A percentile compares a stretch with the other conserved stretches of the same genome.
Evolutionary conservation across 2,113 vertebrate species (phyloP).

Genomic region (Felis catus): DNA sequence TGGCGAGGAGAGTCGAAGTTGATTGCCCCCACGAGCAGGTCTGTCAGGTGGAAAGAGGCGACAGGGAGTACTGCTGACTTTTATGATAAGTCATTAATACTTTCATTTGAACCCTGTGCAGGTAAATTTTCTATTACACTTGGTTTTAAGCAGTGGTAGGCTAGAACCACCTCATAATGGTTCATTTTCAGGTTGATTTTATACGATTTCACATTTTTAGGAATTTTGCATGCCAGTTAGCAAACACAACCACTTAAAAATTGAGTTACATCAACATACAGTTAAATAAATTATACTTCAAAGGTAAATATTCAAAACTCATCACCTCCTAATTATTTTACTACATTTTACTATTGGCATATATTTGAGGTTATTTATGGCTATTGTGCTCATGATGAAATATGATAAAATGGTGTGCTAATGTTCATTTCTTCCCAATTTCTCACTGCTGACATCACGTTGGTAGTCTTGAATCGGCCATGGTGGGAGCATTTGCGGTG

Average conservation of each 20-base stretch:
- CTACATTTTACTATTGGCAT: background rate
- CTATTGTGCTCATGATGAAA: background rate
- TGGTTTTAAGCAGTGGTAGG: too few relatives aligned
- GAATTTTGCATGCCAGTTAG: background rate
- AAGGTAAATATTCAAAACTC: background rate
- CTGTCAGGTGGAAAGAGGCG: accelerated
- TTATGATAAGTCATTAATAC: background rate
- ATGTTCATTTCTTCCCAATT: background rate
- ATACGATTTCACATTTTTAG: background rate
- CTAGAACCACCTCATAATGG: too few relatives aligned
- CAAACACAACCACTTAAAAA: background rate
- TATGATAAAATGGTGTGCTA: background rate
- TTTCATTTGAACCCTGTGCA: background rate
- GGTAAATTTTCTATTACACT: background rate
- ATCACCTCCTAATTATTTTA: background rate
- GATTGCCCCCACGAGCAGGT: background rate
- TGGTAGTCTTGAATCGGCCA: background rate
- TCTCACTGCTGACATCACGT: background rate
- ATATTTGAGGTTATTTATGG: background rate
- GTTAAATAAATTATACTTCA: background rate
- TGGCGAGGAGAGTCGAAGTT: background rate
- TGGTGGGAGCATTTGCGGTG: background rate
- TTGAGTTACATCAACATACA: background rate
- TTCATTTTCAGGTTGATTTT: background rate
- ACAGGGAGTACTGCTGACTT: background rate